Conservation (phyloP, 2,797 vertebrate species). For the Muraenolepis orangiensis region DNA sequence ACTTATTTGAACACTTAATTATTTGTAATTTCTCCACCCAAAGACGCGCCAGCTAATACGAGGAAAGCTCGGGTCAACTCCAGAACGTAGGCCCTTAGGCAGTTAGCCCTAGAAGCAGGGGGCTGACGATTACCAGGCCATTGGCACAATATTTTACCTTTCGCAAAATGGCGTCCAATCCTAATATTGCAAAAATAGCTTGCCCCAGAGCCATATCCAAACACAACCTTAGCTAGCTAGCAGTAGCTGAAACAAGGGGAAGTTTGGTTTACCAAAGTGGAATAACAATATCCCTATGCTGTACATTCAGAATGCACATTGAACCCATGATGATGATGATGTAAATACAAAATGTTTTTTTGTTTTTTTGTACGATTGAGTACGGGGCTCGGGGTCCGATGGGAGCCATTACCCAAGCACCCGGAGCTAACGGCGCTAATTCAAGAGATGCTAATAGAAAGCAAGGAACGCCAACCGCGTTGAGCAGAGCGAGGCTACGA, state of each 20-base stretch:
- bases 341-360: constrained; percentile 41
- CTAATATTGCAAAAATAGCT: neutral
- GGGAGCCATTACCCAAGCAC: neutral
- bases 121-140: neutral
- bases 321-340: constrained; percentile 46
- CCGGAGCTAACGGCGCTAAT: neutral
- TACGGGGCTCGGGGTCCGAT: constrained; percentile 10
- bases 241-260: neutral
- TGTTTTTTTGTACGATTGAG: constrained; percentile 33
- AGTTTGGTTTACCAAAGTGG: neutral
- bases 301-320: constrained; percentile 28
- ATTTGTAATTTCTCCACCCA: neutral
- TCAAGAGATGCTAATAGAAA: neutral
- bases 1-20: constrained; percentile 27
- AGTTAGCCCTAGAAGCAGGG: too few relatives aligned
- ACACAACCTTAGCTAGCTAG: neutral
- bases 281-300: constrained; percentile 23
- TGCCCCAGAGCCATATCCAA: neutral
- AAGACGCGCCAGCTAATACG: neutral
- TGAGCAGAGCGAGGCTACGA: neutral
- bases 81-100: neutral
- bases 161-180: neutral
- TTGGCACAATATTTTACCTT: neutral
- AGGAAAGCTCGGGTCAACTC: neutral
- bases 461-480: neutral